phyloP scores from a whole-genome alignment of 2,888 invertebrate genomes.

The Lithophane semibrunnea region DNA sequence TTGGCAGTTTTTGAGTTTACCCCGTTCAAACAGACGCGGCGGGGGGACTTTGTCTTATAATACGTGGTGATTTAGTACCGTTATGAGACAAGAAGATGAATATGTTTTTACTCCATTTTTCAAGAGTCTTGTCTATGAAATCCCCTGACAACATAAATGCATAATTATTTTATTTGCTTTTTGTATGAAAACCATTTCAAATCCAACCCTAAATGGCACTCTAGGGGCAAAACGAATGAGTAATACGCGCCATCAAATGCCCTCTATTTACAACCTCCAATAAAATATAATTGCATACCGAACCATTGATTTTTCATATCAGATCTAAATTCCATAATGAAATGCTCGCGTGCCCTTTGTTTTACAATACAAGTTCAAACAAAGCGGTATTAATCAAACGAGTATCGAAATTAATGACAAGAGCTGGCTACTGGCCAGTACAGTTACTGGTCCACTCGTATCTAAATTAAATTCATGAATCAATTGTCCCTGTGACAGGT shows the following conservation, averaged over 20 bases:
- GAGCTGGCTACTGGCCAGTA: conserved; percentile 73
- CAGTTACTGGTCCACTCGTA: conserved; percentile 71
- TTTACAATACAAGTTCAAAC: conserved; percentile 64
- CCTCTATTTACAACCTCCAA: conserved; percentile 26
- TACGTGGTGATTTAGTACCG: no score
- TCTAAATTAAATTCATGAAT: conserved; percentile 81
- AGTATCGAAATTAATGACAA: conserved; percentile 77
- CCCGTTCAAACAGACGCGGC: no score
- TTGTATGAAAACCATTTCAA: conserved; percentile 16
- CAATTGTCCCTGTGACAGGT: conserved; percentile 83
- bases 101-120: background rate
- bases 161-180: conserved; percentile 1
- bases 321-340: conserved; percentile 49
- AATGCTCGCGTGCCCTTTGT: conserved; percentile 63
- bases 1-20: no score
- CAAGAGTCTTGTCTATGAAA: background rate
- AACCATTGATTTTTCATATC: conserved; percentile 54
- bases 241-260: conserved; percentile 16
- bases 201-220: conserved; percentile 14
- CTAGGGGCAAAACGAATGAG: conserved; percentile 21
- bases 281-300: conserved; percentile 53
- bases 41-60: no score
- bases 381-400: conserved; percentile 76
- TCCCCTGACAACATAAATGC: background rate
- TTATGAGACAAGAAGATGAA: background rate